phyloP scores from a whole-genome alignment of 2,113 vertebrate species.

The Passer montanus region DNA sequence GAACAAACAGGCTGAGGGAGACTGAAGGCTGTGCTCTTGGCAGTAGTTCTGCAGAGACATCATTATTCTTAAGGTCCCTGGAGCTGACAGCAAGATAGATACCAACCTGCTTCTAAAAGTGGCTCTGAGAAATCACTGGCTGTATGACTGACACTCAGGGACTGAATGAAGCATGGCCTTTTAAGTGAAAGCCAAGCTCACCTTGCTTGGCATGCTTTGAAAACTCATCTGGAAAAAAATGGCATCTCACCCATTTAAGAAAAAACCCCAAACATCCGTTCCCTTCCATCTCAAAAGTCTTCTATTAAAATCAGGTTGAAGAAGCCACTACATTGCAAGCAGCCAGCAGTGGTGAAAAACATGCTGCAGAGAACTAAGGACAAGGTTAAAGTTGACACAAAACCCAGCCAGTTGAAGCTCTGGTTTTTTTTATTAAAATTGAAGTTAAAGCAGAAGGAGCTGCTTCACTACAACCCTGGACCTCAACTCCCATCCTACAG shows the following conservation, averaged over 20 bases:
- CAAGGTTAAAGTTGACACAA: neutral
- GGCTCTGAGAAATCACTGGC: neutral
- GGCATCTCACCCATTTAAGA: neutral
- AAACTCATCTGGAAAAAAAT: neutral
- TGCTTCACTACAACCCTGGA: neutral
- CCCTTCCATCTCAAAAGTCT: neutral
- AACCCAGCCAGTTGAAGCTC: neutral
- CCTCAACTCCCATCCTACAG: neutral
- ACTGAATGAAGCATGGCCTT: neutral
- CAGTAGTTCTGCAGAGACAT: neutral
- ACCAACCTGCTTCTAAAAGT: neutral
- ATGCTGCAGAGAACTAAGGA: neutral
- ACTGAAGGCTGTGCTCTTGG: neutral
- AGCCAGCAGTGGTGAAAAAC: neutral
- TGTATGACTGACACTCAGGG: neutral
- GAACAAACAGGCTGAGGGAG: neutral
- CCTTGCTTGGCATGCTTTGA: neutral
- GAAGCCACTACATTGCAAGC: neutral
- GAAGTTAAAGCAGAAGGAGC: neutral
- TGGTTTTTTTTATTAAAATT: neutral
- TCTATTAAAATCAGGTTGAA: neutral
- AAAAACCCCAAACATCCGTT: neutral
- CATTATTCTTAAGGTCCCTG: neutral
- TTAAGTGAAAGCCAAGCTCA: neutral
- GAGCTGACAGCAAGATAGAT: neutral